These are phyloP conservation scores for Delia radicum DNA, from an alignment of 1,140 invertebrate genomes.

Conservation along the genomic window DNA sequence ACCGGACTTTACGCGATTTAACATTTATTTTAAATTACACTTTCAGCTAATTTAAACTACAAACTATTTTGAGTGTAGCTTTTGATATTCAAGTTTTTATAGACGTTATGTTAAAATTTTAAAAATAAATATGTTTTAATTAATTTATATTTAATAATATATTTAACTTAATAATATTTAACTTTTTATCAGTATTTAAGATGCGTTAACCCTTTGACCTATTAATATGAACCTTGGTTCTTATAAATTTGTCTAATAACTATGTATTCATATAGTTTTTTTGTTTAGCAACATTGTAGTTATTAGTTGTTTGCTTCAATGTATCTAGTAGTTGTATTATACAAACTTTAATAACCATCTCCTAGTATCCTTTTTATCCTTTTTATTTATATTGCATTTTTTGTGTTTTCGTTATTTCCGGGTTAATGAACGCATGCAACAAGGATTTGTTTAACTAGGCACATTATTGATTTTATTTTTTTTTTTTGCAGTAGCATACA, in stretches of 20 bases:
- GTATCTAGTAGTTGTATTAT: neutral
- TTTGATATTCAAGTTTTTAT: too few relatives aligned
- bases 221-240: neutral
- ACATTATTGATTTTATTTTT: neutral
- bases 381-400: neutral
- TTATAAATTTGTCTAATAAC: neutral
- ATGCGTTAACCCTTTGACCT: neutral
- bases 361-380: neutral
- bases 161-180: too few relatives aligned
- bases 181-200: neutral
- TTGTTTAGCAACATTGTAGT: conserved; percentile 3
- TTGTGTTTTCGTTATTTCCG: neutral
- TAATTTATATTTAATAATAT: too few relatives aligned
- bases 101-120: too few relatives aligned
- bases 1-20: too few relatives aligned
- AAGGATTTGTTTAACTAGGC: neutral
- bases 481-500: neutral
- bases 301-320: neutral
- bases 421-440: conserved; percentile 1
- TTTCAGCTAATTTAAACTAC: too few relatives aligned
- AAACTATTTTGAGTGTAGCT: too few relatives aligned
- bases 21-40: too few relatives aligned
- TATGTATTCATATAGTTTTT: neutral
- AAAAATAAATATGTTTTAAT: too few relatives aligned
- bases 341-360: neutral